Conservation (phyloP, 2,113 vertebrate genomes). For the Engystomops pustulosus region DNA sequence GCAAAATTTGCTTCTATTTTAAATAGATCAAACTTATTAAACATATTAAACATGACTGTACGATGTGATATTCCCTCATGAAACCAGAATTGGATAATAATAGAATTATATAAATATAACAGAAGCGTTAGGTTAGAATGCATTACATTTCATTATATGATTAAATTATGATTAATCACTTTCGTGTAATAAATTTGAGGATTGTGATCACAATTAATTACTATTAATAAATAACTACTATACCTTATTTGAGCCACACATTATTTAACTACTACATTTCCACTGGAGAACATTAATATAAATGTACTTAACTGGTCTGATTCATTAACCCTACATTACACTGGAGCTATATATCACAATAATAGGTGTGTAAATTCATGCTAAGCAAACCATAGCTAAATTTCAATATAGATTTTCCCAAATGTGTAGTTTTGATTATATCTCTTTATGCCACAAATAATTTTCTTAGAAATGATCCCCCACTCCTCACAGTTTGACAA, state of each 20-base stretch:
- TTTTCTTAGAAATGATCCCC: background rate
- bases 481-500: too few relatives aligned
- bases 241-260: background rate
- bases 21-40: too few relatives aligned
- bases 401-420: background rate
- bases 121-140: background rate
- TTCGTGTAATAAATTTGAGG: background rate
- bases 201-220: conserved; percentile 1
- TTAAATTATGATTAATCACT: background rate
- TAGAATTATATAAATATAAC: background rate
- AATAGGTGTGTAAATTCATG: background rate
- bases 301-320: conserved; percentile 20
- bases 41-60: background rate
- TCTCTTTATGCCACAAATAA: too few relatives aligned
- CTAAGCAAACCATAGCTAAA: background rate
- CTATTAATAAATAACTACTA: background rate
- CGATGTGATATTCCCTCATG: background rate
- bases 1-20: too few relatives aligned
- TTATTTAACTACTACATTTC: background rate
- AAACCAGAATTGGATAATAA: background rate
- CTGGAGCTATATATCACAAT: conserved; percentile 20
- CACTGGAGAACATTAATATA: conserved; percentile 12
- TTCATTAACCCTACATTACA: conserved; percentile 8
- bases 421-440: background rate
- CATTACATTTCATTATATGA: background rate